Evolutionary conservation across 1,140 invertebrate species (phyloP).

Genomic region (Homarus americanus): DNA sequence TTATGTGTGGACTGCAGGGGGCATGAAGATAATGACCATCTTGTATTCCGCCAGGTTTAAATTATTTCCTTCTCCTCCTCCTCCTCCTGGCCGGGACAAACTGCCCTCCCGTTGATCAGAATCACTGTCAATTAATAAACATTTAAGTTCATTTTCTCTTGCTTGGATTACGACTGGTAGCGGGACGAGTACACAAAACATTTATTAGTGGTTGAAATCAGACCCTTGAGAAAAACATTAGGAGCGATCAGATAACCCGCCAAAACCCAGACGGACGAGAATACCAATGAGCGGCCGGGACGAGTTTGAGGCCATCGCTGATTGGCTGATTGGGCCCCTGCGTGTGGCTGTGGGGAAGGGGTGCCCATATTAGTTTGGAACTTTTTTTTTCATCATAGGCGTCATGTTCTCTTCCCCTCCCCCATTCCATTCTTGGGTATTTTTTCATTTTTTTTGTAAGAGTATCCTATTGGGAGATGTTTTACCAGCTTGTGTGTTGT

Average conservation of each 20-base stretch:
- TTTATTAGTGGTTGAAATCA: constrained; percentile 50
- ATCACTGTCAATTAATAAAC: too few relatives aligned
- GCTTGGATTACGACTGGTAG: too few relatives aligned
- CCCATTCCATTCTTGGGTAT: too few relatives aligned
- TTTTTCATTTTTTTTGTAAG: too few relatives aligned
- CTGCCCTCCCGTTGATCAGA: too few relatives aligned
- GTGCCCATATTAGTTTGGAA: too few relatives aligned
- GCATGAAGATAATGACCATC: constrained; percentile 1
- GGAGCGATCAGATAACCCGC: constrained; percentile 41
- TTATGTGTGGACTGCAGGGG: constrained; percentile 24
- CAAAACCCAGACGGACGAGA: not conserved
- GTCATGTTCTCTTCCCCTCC: too few relatives aligned
- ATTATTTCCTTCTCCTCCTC: not conserved
- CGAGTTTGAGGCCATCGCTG: not conserved
- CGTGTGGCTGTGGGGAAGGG: not conserved
- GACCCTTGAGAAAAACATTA: constrained; percentile 48
- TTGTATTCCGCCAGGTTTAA: not conserved
- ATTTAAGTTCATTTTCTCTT: too few relatives aligned
- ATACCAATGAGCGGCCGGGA: constrained; percentile 37
- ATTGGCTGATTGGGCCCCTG: constrained; percentile 5
- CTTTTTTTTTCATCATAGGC: too few relatives aligned
- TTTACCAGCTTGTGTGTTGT: too few relatives aligned
- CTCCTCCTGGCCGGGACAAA: too few relatives aligned
- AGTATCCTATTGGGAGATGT: too few relatives aligned
- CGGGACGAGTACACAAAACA: not conserved